phyloP scores from a whole-genome alignment of 2,888 invertebrate species.

The Tenthredo distinguenda region DNA sequence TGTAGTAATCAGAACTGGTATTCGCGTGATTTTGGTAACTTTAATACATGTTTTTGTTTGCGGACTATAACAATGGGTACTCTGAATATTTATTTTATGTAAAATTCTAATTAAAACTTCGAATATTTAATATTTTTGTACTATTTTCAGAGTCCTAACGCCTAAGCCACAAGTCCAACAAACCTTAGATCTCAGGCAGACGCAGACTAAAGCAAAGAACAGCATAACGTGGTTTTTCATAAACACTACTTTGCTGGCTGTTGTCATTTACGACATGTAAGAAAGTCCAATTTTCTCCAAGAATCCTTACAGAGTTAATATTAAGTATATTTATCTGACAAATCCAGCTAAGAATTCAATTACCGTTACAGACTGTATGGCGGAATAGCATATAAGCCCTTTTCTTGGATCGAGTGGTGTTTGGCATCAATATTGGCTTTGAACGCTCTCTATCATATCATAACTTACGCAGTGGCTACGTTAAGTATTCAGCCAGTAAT shows the following conservation, averaged over 20 bases:
- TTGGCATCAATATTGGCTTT: slow-evolving; percentile 77
- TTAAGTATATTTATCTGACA: background rate
- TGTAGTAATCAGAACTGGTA: background rate
- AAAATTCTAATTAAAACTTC: background rate
- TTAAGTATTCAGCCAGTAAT: slow-evolving; percentile 77
- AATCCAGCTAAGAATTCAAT: background rate
- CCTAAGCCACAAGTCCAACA: slow-evolving; percentile 80
- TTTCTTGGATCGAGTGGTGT: slow-evolving; percentile 72
- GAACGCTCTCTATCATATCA: slow-evolving; percentile 80
- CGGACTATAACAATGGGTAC: background rate
- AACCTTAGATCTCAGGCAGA: slow-evolving; percentile 80
- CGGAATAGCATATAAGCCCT: slow-evolving; percentile 69
- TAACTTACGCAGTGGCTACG: slow-evolving; percentile 78
- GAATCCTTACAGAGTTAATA: background rate
- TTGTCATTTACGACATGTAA: slow-evolving; percentile 83
- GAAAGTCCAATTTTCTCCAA: slow-evolving; percentile 64
- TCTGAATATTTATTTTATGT: background rate
- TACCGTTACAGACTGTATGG: slow-evolving; percentile 66
- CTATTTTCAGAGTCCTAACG: slow-evolving; percentile 68
- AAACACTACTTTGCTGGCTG: slow-evolving; percentile 80
- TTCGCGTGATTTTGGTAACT: background rate
- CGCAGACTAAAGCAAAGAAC: slow-evolving; percentile 78
- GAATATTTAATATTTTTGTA: background rate
- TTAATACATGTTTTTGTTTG: background rate
- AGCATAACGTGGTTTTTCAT: slow-evolving; percentile 82